Base-by-base conservation (phyloP, 2,888 invertebrate species). In the Eurytoma californica region DNA sequence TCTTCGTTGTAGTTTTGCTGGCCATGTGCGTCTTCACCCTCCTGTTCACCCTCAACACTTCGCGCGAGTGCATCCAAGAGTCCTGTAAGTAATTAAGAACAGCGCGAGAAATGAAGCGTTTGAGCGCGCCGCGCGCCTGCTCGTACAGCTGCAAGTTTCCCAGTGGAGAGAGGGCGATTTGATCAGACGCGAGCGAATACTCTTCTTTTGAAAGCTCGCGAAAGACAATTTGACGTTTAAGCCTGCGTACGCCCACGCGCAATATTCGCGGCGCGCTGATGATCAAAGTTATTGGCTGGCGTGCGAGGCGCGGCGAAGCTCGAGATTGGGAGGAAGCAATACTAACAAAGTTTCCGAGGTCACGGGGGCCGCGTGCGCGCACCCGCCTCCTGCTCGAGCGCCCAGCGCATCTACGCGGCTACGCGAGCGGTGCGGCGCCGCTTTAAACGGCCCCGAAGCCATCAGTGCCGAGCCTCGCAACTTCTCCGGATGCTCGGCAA, bases 1-100 rank as follows among this genome's bases (percentile, higher is more conserved):
- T 87, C n/a, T 83, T 89, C 28, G 86, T 88, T 1, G 79, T 87
- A n/a, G 85, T 84, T 58, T 83, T 89, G 1, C 81, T 89, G 7
- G 85, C 85, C 30, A 86, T 85, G 68, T 87, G 86, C 73, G 77
- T 87, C 72, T 86, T 88, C 60, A 87, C 86, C 53, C 84, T 89
- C 49, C 81, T 89, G n/a, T 81, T 89, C 49, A 86, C 84, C 61
- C 75, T 88, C 76, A 88, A 87, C 77, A 82, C 84, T 55, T 84
- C 84, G 20, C 83, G 86, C 28, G 85, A 87, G 67, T 88, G 86
- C 81, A 80, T 79, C 14, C 83, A 85, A 49, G 85, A 88, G 61
- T 77, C 86, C 61, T 82, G 89, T 89, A 76, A 88, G 88, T n/a
- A n/a, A n/a, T n/a, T n/a, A n/a, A n/a, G n/a, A n/a, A n/a, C n/a